phyloP scores from a whole-genome alignment of 2,888 invertebrate genomes.

The Pristionchus entomophagus region DNA sequence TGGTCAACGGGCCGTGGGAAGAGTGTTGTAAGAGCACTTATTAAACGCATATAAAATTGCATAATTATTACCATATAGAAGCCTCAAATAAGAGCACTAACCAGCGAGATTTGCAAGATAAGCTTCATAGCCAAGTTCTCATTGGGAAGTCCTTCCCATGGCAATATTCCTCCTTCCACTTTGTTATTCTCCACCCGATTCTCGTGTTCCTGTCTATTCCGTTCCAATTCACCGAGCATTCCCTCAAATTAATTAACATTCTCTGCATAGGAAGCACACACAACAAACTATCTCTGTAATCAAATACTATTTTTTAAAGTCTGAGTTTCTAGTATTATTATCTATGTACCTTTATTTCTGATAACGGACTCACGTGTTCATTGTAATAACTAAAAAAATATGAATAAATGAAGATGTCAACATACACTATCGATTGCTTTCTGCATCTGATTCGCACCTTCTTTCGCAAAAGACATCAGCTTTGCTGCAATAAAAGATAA shows the following conservation, averaged over 20 bases:
- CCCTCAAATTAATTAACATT: slow-evolving; percentile 85
- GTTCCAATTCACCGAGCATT: slow-evolving; percentile 95
- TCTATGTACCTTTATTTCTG: too few relatives aligned
- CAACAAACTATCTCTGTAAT: too few relatives aligned
- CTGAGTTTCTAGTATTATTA: too few relatives aligned
- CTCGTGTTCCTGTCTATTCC: slow-evolving; percentile 95
- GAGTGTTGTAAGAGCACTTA: too few relatives aligned
- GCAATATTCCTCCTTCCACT: slow-evolving; percentile 81
- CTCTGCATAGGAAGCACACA: too few relatives aligned
- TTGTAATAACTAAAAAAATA: too few relatives aligned
- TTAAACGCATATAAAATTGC: too few relatives aligned
- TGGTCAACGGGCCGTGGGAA: too few relatives aligned
- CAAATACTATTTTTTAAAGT: too few relatives aligned
- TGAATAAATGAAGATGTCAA: neutral
- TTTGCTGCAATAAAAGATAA: slow-evolving; percentile 45
- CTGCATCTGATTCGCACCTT: slow-evolving; percentile 57
- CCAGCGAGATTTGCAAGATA: slow-evolving; percentile 92
- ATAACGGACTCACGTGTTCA: too few relatives aligned
- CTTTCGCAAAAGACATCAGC: slow-evolving; percentile 63
- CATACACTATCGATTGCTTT: slow-evolving; percentile 62
- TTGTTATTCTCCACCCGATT: slow-evolving; percentile 83
- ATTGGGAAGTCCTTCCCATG: slow-evolving; percentile 96
- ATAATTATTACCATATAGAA: neutral
- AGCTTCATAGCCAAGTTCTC: slow-evolving; percentile 94
- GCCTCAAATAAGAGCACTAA: slow-evolving; percentile 77